These are phyloP conservation scores for Porites australiensis DNA, from an alignment of 64 coral and sea anemone species.

Conservation along the genomic window DNA sequence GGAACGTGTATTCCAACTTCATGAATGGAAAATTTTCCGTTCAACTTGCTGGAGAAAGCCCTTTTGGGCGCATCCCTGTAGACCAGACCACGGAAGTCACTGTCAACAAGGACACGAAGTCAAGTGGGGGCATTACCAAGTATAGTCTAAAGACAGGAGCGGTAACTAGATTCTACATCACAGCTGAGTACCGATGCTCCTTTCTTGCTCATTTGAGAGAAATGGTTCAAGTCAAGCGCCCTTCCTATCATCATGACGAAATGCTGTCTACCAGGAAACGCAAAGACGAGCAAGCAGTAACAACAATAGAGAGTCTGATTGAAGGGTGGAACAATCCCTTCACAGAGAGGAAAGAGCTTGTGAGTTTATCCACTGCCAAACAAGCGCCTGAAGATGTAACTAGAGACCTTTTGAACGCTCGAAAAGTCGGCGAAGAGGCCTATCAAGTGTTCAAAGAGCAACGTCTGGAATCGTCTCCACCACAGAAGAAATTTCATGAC, in stretches of 20 bases:
- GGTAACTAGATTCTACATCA: constrained; percentile 39
- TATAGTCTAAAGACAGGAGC: constrained; percentile 53
- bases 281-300: constrained; percentile 63
- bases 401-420: constrained; percentile 21
- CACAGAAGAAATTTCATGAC: constrained; percentile 21
- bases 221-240: constrained; percentile 23
- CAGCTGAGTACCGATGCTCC: constrained; percentile 49
- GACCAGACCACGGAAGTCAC: too few relatives aligned
- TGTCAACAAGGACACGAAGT: constrained; percentile 44
- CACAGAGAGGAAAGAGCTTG: constrained; percentile 32
- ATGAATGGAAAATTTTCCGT: constrained; percentile 39
- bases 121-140: constrained; percentile 13
- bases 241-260: constrained; percentile 43
- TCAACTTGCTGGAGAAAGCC: too few relatives aligned
- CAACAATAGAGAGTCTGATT: constrained; percentile 55
- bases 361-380: constrained; percentile 13
- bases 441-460: constrained; percentile 42
- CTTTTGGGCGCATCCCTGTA: too few relatives aligned
- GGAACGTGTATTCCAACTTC: constrained; percentile 33
- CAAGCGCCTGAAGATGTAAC: constrained; percentile 42
- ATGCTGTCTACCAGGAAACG: constrained; percentile 18
- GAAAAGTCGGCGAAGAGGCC: constrained; percentile 21
- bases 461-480: constrained; percentile 3
- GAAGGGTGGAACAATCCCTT: constrained; percentile 62
- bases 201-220: constrained; percentile 49